Base-by-base conservation (phyloP, 2,797 vertebrate genomes). In the Gymnothorax reevesii region DNA sequence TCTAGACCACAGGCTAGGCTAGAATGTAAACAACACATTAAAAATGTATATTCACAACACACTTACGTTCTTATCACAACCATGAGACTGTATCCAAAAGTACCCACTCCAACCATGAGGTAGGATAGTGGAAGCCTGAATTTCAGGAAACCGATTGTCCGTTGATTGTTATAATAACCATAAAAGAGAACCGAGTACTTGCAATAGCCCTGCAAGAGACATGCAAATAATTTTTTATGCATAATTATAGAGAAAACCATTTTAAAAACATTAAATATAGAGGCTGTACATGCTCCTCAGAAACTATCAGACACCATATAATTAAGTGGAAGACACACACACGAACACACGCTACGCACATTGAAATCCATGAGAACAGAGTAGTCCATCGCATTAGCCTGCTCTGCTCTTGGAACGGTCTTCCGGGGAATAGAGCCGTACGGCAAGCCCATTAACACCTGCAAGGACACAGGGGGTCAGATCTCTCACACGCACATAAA, bases 61-160 rank as follows among this genome's bases (percentile, higher is more conserved):
- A 98, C 98, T 99, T 94, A 99, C 99, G 98, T 98, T 95, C 98
- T 96, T 89, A 99, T 99, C 87, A 99, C 97, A 22, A 99, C 97
- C 97, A 98, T 98, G 90, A 99, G 93, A 92, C 99, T 99, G 93
- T 99, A 99, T 92, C 98, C 98, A 0, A 99, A 99, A 9, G 97
- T 95, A 3, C 98, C 97, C 87, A 99, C 94, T 69, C 98, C 99
- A 49, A 99, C 99, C 98, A 98, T 94, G 88, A 99, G 98, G 93
- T 99, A 99, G 0, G 99, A 97, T 95, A 99, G 96, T 1, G 99
- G 99, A 73, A 99, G 91, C 88, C 99, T 94, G 94, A 98, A 99
- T 94, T 98, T 97, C 92, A 99, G 93, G 94, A 98, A 94, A 42
- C 99, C 99, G 0, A 99, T 97, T 85, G 98, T 98, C 92, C 98